phyloP scores from a whole-genome alignment of 1,140 invertebrate species.

The Dendroctonus ponderosae region DNA sequence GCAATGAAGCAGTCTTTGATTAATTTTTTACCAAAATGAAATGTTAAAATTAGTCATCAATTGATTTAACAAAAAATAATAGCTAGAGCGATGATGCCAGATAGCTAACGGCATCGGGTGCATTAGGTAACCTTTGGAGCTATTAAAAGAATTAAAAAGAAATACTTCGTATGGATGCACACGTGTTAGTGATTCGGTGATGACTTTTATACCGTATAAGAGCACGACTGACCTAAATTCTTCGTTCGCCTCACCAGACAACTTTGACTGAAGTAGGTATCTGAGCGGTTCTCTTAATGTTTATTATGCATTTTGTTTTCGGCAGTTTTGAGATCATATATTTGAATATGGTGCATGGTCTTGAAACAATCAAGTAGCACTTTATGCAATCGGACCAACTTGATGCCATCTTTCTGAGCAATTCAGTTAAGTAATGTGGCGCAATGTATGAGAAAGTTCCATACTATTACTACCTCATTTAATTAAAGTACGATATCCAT shows the following conservation, averaged over 20 bases:
- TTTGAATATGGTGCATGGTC: too few relatives aligned
- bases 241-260: conserved; percentile 24
- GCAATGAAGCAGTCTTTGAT: too few relatives aligned
- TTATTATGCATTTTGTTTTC: too few relatives aligned
- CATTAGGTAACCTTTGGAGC: conserved; percentile 17
- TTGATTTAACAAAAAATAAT: neutral
- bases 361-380: too few relatives aligned
- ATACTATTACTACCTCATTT: too few relatives aligned
- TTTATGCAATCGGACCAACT: too few relatives aligned
- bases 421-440: too few relatives aligned
- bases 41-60: neutral
- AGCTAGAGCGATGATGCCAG: neutral
- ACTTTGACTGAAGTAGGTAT: conserved; percentile 19
- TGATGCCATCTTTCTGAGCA: too few relatives aligned
- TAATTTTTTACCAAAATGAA: too few relatives aligned
- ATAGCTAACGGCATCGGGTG: neutral
- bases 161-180: conserved; percentile 20
- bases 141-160: conserved; percentile 16
- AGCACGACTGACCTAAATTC: conserved; percentile 29
- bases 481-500: too few relatives aligned
- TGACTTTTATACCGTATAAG: conserved; percentile 29
- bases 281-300: neutral
- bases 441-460: too few relatives aligned
- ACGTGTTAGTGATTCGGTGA: conserved; percentile 20
- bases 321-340: too few relatives aligned